A percentile compares a stretch with the other conserved stretches of the same genome.
Conservation (phyloP, 1,140 invertebrate species). For the Magallana gigas region DNA sequence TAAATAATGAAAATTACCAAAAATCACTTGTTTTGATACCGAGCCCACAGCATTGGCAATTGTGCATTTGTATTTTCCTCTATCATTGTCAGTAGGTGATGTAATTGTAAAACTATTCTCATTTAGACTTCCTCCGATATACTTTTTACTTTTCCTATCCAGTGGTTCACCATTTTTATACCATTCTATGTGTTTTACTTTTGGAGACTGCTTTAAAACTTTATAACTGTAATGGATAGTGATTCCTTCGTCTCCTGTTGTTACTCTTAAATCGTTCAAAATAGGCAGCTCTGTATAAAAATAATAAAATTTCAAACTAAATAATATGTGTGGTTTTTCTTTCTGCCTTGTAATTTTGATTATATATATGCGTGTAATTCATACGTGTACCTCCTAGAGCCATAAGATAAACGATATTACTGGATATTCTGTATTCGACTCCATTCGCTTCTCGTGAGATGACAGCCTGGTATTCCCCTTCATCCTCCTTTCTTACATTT, state of each 20-base stretch:
- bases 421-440: not conserved
- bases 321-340: not conserved
- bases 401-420: not conserved
- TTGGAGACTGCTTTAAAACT: not conserved
- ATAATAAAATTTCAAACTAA: not conserved
- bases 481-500: not conserved
- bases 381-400: not conserved
- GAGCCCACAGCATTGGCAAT: not conserved
- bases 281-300: not conserved
- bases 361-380: not conserved
- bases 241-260: not conserved
- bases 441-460: not conserved
- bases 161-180: not conserved
- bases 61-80: not conserved
- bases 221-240: not conserved
- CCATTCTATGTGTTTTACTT: not conserved
- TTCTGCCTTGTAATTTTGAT: not conserved
- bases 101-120: not conserved
- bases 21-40: not conserved
- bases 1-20: not conserved
- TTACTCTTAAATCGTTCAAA: not conserved
- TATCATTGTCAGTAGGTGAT: not conserved
- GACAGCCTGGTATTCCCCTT: not conserved
- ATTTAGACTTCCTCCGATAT: not conserved
- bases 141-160: not conserved